Conservation (phyloP, 1,140 invertebrate genomes). For the Druon quercuslanigerum region DNA sequence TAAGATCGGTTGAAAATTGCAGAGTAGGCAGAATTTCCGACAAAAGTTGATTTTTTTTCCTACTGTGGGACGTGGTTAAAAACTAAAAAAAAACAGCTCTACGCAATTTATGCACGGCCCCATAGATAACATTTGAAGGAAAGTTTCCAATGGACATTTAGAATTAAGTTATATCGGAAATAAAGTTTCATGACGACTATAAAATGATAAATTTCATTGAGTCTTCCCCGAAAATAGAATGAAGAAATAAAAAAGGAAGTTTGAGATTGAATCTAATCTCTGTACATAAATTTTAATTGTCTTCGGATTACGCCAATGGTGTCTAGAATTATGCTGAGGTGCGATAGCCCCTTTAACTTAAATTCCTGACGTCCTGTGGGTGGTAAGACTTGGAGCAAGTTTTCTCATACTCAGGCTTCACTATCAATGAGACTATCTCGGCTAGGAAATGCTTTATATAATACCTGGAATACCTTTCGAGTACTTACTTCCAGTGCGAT, state of each 20-base stretch:
- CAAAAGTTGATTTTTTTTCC: too few species aligned
- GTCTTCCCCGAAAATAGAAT: background rate
- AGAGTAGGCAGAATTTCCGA: too few species aligned
- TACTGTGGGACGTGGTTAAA: too few species aligned
- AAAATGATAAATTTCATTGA: background rate
- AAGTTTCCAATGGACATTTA: too few species aligned
- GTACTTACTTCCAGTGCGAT: background rate
- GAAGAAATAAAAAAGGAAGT: background rate
- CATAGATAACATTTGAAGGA: too few species aligned
- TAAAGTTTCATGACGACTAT: too few species aligned
- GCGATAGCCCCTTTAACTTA: conserved; percentile 21
- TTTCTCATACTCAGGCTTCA: conserved; percentile 13
- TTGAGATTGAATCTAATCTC: conserved; percentile 3
- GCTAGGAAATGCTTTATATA: conserved; percentile 24
- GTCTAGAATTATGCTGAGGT: conserved; percentile 16
- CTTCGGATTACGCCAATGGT: conserved; percentile 17
- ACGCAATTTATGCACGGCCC: too few species aligned
- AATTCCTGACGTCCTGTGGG: conserved; percentile 26
- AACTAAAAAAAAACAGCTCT: too few species aligned
- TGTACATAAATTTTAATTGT: background rate
- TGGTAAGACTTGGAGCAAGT: conserved; percentile 25
- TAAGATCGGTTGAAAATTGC: too few species aligned
- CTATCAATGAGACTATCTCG: background rate
- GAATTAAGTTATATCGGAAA: too few species aligned
- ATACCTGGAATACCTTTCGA: conserved; percentile 5